A percentile compares a stretch with the other conserved stretches of the same genome.
Evolutionary conservation across 2,797 vertebrate genomes (phyloP).

Genomic region (Telmatherina bonti): DNA sequence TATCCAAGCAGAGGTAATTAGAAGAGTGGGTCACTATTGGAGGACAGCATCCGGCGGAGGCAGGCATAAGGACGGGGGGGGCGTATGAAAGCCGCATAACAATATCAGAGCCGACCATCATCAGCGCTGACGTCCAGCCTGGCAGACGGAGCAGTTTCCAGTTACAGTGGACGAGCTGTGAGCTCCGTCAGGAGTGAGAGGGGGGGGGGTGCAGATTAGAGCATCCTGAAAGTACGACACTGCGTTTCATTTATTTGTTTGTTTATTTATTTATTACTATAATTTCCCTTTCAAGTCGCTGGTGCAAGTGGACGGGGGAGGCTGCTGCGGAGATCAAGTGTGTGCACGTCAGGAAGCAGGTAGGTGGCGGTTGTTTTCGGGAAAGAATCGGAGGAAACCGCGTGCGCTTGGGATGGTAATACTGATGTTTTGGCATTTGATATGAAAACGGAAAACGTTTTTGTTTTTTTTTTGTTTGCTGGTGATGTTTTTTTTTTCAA

Average conservation of each 20-base stretch:
- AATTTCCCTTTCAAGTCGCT: slow-evolving; percentile 22
- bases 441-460: neutral
- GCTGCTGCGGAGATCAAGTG: slow-evolving; percentile 46
- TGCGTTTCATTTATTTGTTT: neutral
- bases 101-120: slow-evolving; percentile 56
- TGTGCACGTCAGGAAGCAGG: slow-evolving; percentile 46
- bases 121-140: slow-evolving; percentile 61
- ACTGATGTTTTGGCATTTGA: neutral
- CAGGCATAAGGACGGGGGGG: slow-evolving; percentile 13
- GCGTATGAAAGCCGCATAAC: slow-evolving; percentile 49
- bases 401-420: slow-evolving; percentile 41
- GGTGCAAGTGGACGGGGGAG: slow-evolving; percentile 22
- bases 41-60: slow-evolving; percentile 43
- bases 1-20: slow-evolving; percentile 64
- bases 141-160: slow-evolving; percentile 60
- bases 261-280: neutral
- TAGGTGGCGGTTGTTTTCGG: slow-evolving; percentile 46
- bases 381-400: neutral
- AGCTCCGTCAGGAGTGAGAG: slow-evolving; percentile 32
- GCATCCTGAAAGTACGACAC: slow-evolving; percentile 31
- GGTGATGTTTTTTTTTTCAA: no score
- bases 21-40: slow-evolving; percentile 64
- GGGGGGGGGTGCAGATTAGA: slow-evolving; percentile 5
- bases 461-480: neutral
- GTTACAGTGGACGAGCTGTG: slow-evolving; percentile 40